phyloP scores from a whole-genome alignment of 37 sponge, comb jelly and placozoan species.

The Amphimedon queenslandica region DNA sequence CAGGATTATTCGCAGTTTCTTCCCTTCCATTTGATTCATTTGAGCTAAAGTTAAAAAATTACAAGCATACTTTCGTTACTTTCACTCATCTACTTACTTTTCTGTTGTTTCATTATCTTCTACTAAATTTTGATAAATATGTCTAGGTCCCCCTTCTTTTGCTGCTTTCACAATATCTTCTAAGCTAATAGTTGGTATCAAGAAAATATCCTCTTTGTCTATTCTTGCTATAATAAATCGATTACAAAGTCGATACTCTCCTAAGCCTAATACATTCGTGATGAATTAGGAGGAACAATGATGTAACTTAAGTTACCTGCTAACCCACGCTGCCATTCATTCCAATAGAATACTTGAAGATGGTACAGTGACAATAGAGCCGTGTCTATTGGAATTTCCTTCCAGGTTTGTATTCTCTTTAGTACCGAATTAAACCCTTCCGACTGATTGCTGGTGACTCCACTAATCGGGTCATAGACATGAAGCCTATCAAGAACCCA shows the following conservation, averaged over 20 bases:
- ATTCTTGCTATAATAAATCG: not conserved
- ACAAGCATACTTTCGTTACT: not conserved
- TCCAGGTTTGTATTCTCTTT: conserved; percentile 15
- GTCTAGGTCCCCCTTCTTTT: too few species aligned
- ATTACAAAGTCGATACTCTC: not conserved
- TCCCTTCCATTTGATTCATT: too few species aligned
- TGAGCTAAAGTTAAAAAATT: not conserved
- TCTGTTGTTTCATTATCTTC: not conserved
- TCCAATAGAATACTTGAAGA: conserved; percentile 7
- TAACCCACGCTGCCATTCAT: conserved; percentile 10
- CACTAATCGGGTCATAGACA: conserved; percentile 11
- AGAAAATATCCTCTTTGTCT: not conserved
- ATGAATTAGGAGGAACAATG: not conserved
- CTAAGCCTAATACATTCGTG: not conserved
- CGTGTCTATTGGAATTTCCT: conserved; percentile 12
- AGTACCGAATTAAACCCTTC: conserved; percentile 14
- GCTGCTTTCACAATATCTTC: not conserved
- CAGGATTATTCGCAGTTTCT: too few species aligned
- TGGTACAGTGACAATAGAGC: conserved; percentile 3
- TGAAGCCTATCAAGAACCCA: not conserved
- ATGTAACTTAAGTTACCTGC: not conserved
- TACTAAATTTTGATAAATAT: too few species aligned
- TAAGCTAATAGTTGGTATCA: not conserved
- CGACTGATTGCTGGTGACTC: conserved; percentile 15
- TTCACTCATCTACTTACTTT: not conserved